These are phyloP conservation scores for Hyles lineata DNA, from an alignment of 2,888 invertebrate genomes.

Conservation along the genomic window DNA sequence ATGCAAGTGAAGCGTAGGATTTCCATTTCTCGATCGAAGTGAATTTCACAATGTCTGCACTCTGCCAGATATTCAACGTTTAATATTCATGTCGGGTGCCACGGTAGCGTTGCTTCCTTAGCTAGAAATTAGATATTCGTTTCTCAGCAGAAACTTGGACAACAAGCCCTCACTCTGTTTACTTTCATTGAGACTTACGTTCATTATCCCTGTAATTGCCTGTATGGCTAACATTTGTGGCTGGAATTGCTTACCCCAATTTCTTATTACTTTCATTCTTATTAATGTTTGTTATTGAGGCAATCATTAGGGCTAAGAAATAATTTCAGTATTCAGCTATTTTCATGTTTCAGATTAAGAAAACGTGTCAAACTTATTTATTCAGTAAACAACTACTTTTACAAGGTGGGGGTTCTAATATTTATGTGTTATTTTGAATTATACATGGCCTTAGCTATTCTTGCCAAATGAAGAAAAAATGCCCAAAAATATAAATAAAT, in stretches of 20 bases:
- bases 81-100: conserved; percentile 73
- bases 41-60: conserved; percentile 74
- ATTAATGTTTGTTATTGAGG: background rate
- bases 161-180: conserved; percentile 54
- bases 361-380: too few relatives aligned
- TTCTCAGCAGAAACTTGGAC: conserved; percentile 59
- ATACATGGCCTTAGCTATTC: too few relatives aligned
- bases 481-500: too few relatives aligned
- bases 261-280: background rate
- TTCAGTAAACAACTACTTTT: too few relatives aligned
- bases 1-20: conserved; percentile 70
- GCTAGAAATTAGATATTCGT: conserved; percentile 71
- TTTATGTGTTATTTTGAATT: too few relatives aligned
- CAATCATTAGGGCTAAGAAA: background rate
- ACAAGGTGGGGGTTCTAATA: too few relatives aligned
- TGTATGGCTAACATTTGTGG: conserved; percentile 16
- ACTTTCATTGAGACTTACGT: conserved; percentile 37
- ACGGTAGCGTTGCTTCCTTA: conserved; percentile 66
- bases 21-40: conserved; percentile 70
- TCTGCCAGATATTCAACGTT: conserved; percentile 68
- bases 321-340: too few relatives aligned
- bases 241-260: background rate
- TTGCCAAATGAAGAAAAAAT: too few relatives aligned
- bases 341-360: too few relatives aligned
- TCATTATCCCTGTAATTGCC: conserved; percentile 44